Evolutionary conservation across 53 echinoderm and acorn worm species (phyloP).

Genomic region (Pentamera pediparva): DNA sequence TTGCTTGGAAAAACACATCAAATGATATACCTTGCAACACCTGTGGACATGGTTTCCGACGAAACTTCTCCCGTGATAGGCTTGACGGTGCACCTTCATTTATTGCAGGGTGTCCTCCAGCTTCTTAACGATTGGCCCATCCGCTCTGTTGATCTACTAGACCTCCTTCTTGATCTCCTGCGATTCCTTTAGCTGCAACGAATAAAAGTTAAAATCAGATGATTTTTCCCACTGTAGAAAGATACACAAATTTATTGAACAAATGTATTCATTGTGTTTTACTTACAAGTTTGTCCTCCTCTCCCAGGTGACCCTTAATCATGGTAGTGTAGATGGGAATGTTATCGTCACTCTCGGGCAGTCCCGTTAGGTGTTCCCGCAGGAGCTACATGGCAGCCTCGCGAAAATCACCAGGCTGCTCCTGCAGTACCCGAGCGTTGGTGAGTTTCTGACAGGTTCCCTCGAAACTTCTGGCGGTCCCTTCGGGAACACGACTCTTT

Average conservation of each 20-base stretch:
- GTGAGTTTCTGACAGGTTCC: too few species aligned
- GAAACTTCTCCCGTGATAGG: slow-evolving; percentile 21
- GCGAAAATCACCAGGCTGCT: background rate
- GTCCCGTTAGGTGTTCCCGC: background rate
- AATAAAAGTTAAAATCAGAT: background rate
- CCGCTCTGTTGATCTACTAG: background rate
- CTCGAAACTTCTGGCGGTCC: too few species aligned
- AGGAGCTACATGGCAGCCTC: background rate
- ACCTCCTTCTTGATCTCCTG: background rate
- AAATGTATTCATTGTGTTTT: background rate
- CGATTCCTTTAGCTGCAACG: background rate
- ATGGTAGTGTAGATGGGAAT: background rate
- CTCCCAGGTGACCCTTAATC: background rate
- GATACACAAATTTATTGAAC: too few species aligned
- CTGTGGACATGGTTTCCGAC: slow-evolving; percentile 13
- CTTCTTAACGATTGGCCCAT: background rate
- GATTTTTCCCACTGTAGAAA: too few species aligned
- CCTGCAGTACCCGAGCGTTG: background rate
- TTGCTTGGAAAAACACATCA: background rate
- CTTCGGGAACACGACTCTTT: too few species aligned
- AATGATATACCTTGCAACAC: background rate
- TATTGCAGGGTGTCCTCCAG: background rate
- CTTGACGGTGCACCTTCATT: background rate
- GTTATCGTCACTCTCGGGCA: background rate
- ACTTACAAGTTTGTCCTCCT: background rate